phyloP scores from a whole-genome alignment of 92 coral and sea anemone genomes.

The Anthopleura xanthogrammica region DNA sequence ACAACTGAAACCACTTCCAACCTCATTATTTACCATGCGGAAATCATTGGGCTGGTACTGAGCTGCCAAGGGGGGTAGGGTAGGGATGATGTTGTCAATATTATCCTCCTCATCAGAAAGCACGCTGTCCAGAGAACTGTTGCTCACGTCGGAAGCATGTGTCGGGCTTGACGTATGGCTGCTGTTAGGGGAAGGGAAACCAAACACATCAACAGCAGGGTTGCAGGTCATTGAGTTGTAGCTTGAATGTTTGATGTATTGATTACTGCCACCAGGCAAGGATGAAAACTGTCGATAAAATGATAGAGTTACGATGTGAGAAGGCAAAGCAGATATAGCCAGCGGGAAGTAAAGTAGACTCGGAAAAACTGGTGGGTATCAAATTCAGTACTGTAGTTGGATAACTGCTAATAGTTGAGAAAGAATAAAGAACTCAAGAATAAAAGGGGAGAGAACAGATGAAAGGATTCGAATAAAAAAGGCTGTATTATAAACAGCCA shows the following conservation, averaged over 20 bases:
- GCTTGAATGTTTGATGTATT: neutral
- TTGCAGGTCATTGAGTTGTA: neutral
- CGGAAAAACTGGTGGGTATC: too few species aligned
- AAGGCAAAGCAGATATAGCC: neutral
- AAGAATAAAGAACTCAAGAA: too few species aligned
- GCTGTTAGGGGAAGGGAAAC: slow-evolving; percentile 27
- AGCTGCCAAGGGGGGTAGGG: slow-evolving; percentile 13
- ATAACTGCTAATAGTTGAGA: too few species aligned
- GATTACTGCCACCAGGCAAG: neutral
- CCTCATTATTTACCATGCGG: neutral
- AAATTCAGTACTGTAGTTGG: too few species aligned
- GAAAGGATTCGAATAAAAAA: too few species aligned
- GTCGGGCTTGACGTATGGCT: slow-evolving; percentile 23
- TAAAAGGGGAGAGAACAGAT: too few species aligned
- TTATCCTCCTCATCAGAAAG: slow-evolving; percentile 19
- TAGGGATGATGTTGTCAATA: slow-evolving; percentile 30
- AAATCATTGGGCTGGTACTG: neutral
- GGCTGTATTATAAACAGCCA: too few species aligned
- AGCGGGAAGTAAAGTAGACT: too few species aligned
- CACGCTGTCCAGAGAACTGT: neutral
- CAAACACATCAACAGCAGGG: neutral
- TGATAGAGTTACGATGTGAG: neutral
- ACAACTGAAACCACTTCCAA: neutral
- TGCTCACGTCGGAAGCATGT: neutral
- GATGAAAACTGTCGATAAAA: neutral